Evolutionary conservation across 2,113 vertebrate genomes (phyloP).

Genomic region (Percopsis transmontana): DNA sequence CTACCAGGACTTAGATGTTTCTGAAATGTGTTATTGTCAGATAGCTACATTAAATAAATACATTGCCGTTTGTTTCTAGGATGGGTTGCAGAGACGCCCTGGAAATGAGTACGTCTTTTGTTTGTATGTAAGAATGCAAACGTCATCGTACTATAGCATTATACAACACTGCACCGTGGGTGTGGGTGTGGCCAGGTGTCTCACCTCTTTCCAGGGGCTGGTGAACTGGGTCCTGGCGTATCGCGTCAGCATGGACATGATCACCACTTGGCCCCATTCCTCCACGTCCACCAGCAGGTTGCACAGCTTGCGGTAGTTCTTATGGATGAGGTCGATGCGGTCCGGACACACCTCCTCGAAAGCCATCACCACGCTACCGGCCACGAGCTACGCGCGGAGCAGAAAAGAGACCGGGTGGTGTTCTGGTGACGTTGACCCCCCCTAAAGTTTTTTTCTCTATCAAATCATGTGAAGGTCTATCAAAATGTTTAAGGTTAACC

Average conservation of each 20-base stretch:
- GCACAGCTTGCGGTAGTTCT: conserved; percentile 96
- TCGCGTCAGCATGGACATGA: conserved; percentile 96
- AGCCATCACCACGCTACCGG: conserved; percentile 96
- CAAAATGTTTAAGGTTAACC: conserved; percentile 14
- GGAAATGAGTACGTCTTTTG: no score
- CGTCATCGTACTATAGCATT: no score
- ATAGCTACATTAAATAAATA: no score
- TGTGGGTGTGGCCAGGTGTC: conserved; percentile 36
- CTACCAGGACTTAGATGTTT: no score
- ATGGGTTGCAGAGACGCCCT: no score
- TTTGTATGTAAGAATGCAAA: no score
- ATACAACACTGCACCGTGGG: no score
- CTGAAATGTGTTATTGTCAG: no score
- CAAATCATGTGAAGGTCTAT: not conserved
- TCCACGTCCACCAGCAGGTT: conserved; percentile 96
- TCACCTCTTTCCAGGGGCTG: conserved; percentile 94
- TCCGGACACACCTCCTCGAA: conserved; percentile 98
- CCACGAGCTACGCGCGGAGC: conserved; percentile 82
- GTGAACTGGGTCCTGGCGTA: conserved; percentile 94
- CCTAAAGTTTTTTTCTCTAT: not conserved
- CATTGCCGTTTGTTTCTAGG: no score
- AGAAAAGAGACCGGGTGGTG: not conserved
- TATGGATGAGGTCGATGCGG: conserved; percentile 97
- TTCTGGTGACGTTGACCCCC: not conserved
- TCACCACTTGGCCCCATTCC: conserved; percentile 98